Conservation (phyloP, 1,140 invertebrate genomes). For the Hycleus phaleratus region DNA sequence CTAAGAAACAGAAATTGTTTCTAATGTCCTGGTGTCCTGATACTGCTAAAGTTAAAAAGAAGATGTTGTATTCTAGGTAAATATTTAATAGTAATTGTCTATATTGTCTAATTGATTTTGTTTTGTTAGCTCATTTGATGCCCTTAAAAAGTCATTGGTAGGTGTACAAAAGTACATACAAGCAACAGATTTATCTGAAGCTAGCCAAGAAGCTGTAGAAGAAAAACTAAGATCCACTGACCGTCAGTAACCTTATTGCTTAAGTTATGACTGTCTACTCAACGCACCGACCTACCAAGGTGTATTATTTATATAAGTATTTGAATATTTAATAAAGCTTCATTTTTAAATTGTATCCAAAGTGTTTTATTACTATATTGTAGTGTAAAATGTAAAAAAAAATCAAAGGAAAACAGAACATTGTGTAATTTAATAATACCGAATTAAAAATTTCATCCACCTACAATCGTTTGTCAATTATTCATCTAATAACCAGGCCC, state of each 20-base stretch:
- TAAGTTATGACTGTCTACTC: conserved; percentile 33
- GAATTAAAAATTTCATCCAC: conserved; percentile 2
- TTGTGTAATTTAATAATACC: conserved; percentile 12
- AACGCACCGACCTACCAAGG: conserved; percentile 31
- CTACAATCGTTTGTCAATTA: no score
- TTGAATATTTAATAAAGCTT: conserved; percentile 43
- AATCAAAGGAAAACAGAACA: background rate
- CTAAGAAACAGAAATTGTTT: conserved; percentile 92
- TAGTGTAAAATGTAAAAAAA: conserved; percentile 16
- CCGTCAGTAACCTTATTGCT: conserved; percentile 61
- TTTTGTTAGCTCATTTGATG: conserved; percentile 79
- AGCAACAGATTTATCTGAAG: conserved; percentile 86
- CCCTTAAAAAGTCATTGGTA: conserved; percentile 89
- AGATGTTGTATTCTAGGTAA: conserved; percentile 93
- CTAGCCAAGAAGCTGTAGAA: conserved; percentile 83
- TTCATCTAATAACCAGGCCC: no score
- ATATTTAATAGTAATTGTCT: background rate
- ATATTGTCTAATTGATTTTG: conserved; percentile 12
- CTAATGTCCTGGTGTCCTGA: conserved; percentile 97
- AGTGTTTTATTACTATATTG: conserved; percentile 17
- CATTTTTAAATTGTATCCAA: conserved; percentile 37
- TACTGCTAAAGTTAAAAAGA: conserved; percentile 95
- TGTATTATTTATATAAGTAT: conserved; percentile 41
- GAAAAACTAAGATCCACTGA: conserved; percentile 87
- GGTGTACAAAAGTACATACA: conserved; percentile 97